Percentiles rank a stretch among this genome's conserved stretches.
Evolutionary conservation across 2,797 vertebrate species (phyloP).

Genomic region (Gallinago nigripennis): DNA sequence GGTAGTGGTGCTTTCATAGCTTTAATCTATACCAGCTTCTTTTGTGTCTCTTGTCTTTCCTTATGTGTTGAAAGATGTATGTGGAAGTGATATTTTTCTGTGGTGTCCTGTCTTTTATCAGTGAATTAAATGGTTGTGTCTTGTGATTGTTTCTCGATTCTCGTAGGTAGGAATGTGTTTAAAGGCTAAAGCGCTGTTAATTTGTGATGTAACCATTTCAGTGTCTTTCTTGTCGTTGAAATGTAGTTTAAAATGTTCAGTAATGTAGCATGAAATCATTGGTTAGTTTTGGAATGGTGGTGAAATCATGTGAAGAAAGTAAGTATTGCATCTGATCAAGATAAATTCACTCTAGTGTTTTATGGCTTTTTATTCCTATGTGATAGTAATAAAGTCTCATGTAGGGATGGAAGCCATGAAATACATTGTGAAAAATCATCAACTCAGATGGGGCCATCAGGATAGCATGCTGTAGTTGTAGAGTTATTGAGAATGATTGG

Average conservation of each 20-base stretch:
- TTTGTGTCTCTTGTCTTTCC: constrained; percentile 77
- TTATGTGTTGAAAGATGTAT: constrained; percentile 77
- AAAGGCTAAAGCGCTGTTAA: constrained; percentile 76
- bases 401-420: constrained; percentile 99
- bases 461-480: constrained; percentile 77
- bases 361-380: constrained; percentile 99
- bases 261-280: constrained; percentile 83
- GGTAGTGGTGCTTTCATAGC: constrained; percentile 57
- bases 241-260: constrained; percentile 80
- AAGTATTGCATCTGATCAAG: constrained; percentile 85
- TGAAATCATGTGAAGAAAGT: constrained; percentile 86
- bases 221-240: constrained; percentile 79
- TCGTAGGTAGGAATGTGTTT: constrained; percentile 71
- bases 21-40: constrained; percentile 64
- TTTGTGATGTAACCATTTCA: constrained; percentile 78
- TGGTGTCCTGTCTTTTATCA: constrained; percentile 78
- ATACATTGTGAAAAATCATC: constrained; percentile 93
- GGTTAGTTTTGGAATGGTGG: constrained; percentile 83
- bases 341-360: constrained; percentile 93
- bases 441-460: constrained; percentile 85
- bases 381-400: constrained; percentile 97
- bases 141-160: constrained; percentile 76
- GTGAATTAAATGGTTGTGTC: constrained; percentile 77
- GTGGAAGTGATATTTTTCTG: constrained; percentile 78
- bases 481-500: constrained; percentile 67